Conservation (phyloP, 2,797 vertebrate genomes). For the Dryobates pubescens region DNA sequence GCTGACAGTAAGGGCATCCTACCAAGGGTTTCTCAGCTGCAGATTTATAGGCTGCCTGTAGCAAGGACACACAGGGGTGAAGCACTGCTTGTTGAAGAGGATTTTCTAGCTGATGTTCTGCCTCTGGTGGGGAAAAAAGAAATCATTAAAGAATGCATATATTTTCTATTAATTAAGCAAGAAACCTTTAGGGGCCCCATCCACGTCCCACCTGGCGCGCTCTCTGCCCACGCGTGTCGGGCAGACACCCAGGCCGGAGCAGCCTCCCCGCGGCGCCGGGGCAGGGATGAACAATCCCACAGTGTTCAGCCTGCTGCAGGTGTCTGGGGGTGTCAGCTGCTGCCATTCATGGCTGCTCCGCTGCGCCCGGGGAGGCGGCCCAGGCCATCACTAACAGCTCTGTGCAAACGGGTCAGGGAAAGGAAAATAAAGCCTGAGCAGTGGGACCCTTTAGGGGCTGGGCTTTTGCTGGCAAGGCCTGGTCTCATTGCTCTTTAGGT, state of each 20-base stretch:
- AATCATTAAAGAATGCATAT: not conserved
- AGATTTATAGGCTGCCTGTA: no score
- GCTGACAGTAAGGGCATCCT: no score
- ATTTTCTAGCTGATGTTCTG: not conserved
- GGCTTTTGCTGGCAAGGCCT: constrained; percentile 77
- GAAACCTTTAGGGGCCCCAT: not conserved
- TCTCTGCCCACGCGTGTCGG: fast-evolving
- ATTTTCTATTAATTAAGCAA: constrained; percentile 1
- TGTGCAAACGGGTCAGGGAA: constrained; percentile 87
- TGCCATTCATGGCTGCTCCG: constrained; percentile 88
- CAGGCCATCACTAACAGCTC: constrained; percentile 85
- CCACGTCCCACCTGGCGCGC: not conserved
- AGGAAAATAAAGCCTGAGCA: constrained; percentile 85
- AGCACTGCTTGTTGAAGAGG: no score
- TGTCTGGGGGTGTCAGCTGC: constrained; percentile 87
- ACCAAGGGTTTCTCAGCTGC: no score
- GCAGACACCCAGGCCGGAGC: not conserved
- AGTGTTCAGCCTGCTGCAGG: constrained; percentile 87
- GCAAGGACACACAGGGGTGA: no score
- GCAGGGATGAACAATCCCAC: constrained; percentile 82
- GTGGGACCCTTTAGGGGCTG: constrained; percentile 79
- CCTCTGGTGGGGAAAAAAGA: not conserved
- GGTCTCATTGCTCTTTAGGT: constrained; percentile 76
- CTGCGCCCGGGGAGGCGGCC: constrained; percentile 82
- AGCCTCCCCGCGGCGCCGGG: not conserved